Base-by-base conservation (phyloP, 2,797 vertebrate genomes). In the Poeciliopsis gracilis region DNA sequence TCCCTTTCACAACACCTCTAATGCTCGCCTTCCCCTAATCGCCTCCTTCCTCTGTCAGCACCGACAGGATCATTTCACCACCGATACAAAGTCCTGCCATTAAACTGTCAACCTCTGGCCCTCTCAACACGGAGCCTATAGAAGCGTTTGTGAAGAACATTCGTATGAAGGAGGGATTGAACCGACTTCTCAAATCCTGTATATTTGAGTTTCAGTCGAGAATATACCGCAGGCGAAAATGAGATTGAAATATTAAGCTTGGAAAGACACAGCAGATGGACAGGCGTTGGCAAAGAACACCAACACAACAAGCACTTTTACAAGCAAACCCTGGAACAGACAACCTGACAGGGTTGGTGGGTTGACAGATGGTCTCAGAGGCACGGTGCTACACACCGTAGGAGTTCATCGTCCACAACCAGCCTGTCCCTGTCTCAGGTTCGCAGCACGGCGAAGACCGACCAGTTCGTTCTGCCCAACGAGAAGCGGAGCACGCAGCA, bases 1-100 rank as follows among this genome's bases (percentile, higher is more conserved):
- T 88, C 92, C 89, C 79, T 87, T 90, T 79, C 79, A 88, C 83
- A 89, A 86, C 84, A 85, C 70, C 57, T 77, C 77, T 23, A 5
- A 23, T 69, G 81, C 76, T 85, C 75, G 79, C 74, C n/a, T 79
- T 57, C 2, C 71, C 51, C 73, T 20, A 18, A 77, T 67, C 77
- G 74, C 80, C 75, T 41, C 36, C 78, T 16, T 28, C 43, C 70
- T 51, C 67, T n/a, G 55, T 73, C 47, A 28, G 43, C 70, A 43
- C 51, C 11, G 47, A 85, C 6, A 4, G 80, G 79, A 76, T 82
- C 72, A 30, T 72, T 79, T 86, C 79, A 63, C 81, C 73, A 23
- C 75, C 15, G 36, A 25, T 78, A 77, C 75, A 82, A 41, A 91
- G 66, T 45, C 47, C 77, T 28, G 49, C 79, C 38, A 69, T 77